Evolutionary conservation across 2,888 invertebrate genomes (phyloP).

Genomic region (Tenodera sinensis): DNA sequence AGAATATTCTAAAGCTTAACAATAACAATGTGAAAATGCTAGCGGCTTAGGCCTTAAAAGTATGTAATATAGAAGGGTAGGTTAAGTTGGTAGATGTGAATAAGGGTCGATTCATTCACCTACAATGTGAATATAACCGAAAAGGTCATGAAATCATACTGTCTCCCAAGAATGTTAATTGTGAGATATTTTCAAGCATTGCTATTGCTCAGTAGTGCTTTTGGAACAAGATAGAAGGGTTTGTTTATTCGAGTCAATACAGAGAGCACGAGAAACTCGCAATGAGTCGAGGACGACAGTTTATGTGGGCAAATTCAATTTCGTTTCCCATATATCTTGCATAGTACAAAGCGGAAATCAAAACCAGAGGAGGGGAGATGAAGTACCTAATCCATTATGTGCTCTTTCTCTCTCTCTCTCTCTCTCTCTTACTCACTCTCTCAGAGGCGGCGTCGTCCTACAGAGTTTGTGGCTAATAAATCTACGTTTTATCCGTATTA

Average conservation of each 20-base stretch:
- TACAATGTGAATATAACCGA: too few relatives aligned
- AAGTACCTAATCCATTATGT: conserved; percentile 11
- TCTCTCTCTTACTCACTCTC: background rate
- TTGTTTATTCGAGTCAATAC: background rate
- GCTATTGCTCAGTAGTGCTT: too few relatives aligned
- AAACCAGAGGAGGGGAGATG: conserved; percentile 6
- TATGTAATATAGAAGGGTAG: too few relatives aligned
- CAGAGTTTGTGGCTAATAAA: background rate
- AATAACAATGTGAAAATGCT: too few relatives aligned
- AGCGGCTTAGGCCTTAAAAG: too few relatives aligned
- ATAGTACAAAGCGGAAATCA: conserved; percentile 14
- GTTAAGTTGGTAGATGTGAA: too few relatives aligned
- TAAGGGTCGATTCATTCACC: too few relatives aligned
- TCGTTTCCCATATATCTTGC: conserved; percentile 13
- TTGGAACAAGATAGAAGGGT: too few relatives aligned
- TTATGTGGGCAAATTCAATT: conserved; percentile 15
- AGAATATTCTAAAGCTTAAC: too few relatives aligned
- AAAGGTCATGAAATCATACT: too few relatives aligned
- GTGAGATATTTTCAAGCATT: too few relatives aligned
- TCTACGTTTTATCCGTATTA: background rate
- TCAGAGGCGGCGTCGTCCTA: background rate
- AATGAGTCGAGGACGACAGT: conserved; percentile 5
- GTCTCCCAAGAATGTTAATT: too few relatives aligned
- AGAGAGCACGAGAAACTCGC: background rate
- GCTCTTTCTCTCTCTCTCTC: background rate